phyloP scores from a whole-genome alignment of 2,888 invertebrate species.

The Drosophila kokeensis region DNA sequence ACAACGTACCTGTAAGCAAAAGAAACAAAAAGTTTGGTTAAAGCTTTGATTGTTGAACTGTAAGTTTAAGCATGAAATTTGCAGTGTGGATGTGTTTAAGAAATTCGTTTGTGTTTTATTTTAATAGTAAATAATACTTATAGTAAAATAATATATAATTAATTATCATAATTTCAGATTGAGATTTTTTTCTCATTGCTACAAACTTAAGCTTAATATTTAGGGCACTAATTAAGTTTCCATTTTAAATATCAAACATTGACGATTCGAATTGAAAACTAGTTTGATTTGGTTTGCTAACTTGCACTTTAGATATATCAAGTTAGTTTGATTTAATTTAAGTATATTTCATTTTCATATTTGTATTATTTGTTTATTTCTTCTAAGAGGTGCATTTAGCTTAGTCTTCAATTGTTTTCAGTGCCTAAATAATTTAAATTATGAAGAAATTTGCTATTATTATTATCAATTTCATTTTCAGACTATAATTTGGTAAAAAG shows the following conservation, averaged over 20 bases:
- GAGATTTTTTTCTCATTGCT: too few relatives aligned
- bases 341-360: not conserved
- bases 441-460: not conserved
- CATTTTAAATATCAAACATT: not conserved
- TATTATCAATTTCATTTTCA: not conserved
- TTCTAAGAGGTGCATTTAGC: not conserved
- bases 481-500: not conserved
- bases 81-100: not conserved
- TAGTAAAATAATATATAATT: not conserved
- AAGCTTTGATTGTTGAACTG: not conserved
- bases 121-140: not conserved
- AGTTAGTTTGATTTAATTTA: not conserved
- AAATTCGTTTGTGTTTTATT: not conserved
- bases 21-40: slow-evolving; percentile 3
- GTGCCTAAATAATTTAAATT: not conserved
- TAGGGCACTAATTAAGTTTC: not conserved
- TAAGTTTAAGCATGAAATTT: not conserved
- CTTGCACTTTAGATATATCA: not conserved
- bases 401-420: not conserved
- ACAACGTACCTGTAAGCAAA: slow-evolving; percentile 64
- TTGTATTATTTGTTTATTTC: not conserved
- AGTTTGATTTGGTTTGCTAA: not conserved
- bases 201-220: too few relatives aligned
- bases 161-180: not conserved
- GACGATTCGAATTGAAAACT: not conserved